phyloP scores from a whole-genome alignment of 2,797 vertebrate species.

The Tokudaia muenninki region DNA sequence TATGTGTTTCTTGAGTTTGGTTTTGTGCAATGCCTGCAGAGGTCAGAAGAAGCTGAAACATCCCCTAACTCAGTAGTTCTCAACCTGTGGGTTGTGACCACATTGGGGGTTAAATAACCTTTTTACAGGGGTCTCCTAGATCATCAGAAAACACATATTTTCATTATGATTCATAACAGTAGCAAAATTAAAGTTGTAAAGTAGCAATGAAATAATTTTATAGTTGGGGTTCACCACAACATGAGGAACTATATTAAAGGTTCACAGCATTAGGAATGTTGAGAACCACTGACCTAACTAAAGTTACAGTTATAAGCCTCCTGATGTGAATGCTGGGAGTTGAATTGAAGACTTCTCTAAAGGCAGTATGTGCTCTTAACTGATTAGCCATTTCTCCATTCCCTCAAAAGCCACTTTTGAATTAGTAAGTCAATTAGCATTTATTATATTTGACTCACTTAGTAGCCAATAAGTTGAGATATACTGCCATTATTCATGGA shows the following conservation, averaged over 20 bases:
- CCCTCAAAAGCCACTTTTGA: conserved; percentile 15
- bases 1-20: background rate
- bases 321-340: background rate
- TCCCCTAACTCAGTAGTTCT: background rate
- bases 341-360: background rate
- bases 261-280: background rate
- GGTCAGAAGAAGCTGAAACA: background rate
- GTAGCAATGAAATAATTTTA: background rate
- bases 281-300: background rate
- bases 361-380: background rate
- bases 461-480: background rate
- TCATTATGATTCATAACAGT: background rate
- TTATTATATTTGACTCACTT: background rate
- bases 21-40: background rate
- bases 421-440: background rate
- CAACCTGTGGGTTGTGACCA: background rate
- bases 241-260: background rate
- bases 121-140: background rate
- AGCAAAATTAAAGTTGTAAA: background rate
- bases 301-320: background rate
- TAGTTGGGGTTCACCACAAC: background rate
- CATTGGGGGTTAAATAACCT: background rate
- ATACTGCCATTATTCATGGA: conserved; percentile 1
- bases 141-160: background rate
- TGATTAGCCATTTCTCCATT: background rate